Conservation (phyloP, 2,888 invertebrate genomes). For the Drosophila testacea region DNA sequence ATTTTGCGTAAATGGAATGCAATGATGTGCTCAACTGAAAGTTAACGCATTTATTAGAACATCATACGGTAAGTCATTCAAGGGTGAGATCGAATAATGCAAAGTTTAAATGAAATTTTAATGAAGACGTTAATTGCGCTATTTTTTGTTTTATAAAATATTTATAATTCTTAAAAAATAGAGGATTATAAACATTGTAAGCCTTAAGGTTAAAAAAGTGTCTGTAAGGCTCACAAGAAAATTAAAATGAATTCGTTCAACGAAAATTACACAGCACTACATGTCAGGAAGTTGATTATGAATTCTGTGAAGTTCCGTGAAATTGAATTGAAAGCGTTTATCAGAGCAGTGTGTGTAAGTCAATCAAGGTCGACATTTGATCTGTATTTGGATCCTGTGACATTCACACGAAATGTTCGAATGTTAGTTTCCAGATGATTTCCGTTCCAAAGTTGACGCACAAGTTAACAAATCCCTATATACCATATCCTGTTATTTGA, state of each 20-base stretch:
- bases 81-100: too few relatives aligned
- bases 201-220: too few relatives aligned
- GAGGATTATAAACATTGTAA: too few relatives aligned
- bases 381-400: conserved; percentile 11
- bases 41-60: too few relatives aligned
- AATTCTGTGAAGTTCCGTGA: neutral
- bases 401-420: conserved; percentile 14
- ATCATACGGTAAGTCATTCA: too few relatives aligned
- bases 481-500: conserved; percentile 12
- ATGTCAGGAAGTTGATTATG: neutral
- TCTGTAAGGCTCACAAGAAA: neutral
- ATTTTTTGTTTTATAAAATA: too few relatives aligned
- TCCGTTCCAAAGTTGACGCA: conserved; percentile 34
- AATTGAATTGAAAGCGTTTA: conserved; percentile 9
- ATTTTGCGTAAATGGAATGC: too few relatives aligned
- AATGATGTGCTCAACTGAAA: too few relatives aligned
- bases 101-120: too few relatives aligned
- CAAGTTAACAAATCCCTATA: conserved; percentile 12
- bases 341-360: neutral
- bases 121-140: too few relatives aligned
- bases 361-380: conserved; percentile 17
- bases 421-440: conserved; percentile 28
- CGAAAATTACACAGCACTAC: neutral
- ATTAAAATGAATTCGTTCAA: neutral
- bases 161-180: too few relatives aligned